These are phyloP conservation scores for Sardina pilchardus DNA, from an alignment of 2,113 vertebrate genomes.

Conservation along the genomic window DNA sequence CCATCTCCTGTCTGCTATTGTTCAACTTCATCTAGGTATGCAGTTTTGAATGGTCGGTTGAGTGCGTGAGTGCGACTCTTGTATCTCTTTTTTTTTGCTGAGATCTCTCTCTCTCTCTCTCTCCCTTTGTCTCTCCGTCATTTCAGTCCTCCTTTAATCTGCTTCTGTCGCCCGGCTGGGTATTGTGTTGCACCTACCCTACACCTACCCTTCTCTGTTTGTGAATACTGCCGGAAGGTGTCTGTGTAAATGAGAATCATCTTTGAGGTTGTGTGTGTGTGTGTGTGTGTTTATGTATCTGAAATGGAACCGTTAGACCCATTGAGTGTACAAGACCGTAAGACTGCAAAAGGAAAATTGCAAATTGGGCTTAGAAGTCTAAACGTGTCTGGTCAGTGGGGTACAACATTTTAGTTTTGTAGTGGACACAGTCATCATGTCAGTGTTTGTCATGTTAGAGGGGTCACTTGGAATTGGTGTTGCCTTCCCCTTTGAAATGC, in stretches of 20 bases:
- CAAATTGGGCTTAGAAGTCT: background rate
- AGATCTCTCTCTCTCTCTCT: background rate
- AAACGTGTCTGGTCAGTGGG: background rate
- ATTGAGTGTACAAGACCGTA: background rate
- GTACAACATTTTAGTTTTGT: background rate
- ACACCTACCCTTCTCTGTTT: background rate
- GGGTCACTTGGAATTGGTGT: slow-evolving; percentile 33
- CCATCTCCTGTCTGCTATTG: background rate
- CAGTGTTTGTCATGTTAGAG: background rate
- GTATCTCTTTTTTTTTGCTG: slow-evolving; percentile 17
- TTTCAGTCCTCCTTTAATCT: slow-evolving; percentile 26
- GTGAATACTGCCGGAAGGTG: background rate
- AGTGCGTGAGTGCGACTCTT: slow-evolving; percentile 29
- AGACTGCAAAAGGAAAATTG: background rate
- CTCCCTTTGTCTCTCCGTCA: background rate
- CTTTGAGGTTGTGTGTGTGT: background rate
- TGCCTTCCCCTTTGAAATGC: background rate
- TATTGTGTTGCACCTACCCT: background rate
- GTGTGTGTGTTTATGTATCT: background rate
- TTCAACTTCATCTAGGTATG: slow-evolving; percentile 7
- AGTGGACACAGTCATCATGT: background rate
- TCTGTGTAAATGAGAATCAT: background rate
- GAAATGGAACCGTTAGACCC: background rate
- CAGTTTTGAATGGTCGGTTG: slow-evolving; percentile 15
- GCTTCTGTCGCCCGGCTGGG: background rate